phyloP scores from a whole-genome alignment of 2,797 vertebrate species.

The Notoglanidium macrostoma region DNA sequence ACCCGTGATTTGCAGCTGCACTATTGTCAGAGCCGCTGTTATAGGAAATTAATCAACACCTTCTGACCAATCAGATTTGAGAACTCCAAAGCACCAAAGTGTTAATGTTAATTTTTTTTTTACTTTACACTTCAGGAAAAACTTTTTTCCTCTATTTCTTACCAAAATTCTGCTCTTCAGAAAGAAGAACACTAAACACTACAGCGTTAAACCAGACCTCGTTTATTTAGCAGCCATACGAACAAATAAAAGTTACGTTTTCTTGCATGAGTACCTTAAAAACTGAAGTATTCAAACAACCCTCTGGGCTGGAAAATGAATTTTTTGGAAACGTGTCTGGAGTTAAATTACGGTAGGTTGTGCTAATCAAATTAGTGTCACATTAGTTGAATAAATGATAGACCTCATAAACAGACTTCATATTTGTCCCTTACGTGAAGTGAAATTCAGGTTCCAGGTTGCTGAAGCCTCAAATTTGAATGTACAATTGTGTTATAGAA shows the following conservation, averaged over 20 bases:
- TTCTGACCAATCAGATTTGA: not conserved
- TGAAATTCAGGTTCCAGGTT: not conserved
- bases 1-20: not conserved
- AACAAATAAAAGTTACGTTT: not conserved
- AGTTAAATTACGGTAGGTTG: not conserved
- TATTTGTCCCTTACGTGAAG: not conserved
- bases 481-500: not conserved
- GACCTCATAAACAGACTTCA: not conserved
- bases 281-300: not conserved
- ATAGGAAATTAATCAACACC: not conserved
- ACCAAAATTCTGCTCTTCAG: not conserved
- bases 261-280: not conserved
- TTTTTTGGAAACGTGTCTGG: not conserved
- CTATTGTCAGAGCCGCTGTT: not conserved
- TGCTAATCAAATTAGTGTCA: slow-evolving; percentile 10
- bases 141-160: not conserved
- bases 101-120: not conserved
- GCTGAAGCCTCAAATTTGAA: not conserved
- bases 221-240: not conserved
- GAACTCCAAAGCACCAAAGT: not conserved
- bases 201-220: not conserved
- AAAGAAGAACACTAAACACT: not conserved
- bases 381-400: slow-evolving; percentile 6
- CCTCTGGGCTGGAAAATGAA: slow-evolving; percentile 11
- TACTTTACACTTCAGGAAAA: not conserved